These are phyloP conservation scores for Saccostrea glomerata DNA, from an alignment of 1,140 invertebrate genomes.

Conservation along the genomic window DNA sequence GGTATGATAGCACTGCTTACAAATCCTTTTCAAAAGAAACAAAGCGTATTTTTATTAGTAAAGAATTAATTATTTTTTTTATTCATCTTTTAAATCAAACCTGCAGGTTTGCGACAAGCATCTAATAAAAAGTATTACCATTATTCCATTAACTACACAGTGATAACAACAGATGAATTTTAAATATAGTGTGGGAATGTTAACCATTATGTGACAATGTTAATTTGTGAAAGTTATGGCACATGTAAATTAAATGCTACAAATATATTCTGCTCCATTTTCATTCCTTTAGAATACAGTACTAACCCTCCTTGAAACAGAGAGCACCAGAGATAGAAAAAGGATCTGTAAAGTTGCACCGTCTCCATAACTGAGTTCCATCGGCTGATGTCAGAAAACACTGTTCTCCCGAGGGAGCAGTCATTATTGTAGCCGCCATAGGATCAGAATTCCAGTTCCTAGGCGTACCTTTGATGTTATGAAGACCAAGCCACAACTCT, in stretches of 20 bases:
- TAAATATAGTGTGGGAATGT: too few species aligned
- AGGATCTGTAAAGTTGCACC: not conserved
- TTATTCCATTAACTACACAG: too few species aligned
- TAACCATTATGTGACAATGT: too few species aligned
- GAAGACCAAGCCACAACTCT: not conserved
- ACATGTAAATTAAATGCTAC: too few species aligned
- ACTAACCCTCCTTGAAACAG: not conserved
- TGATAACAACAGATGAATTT: too few species aligned
- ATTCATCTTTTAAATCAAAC: not conserved
- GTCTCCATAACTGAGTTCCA: not conserved
- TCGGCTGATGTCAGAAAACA: not conserved
- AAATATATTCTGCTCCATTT: too few species aligned
- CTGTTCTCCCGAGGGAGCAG: not conserved
- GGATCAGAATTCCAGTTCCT: not conserved
- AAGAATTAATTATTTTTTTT: too few species aligned
- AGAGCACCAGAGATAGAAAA: not conserved
- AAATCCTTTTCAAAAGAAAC: not conserved
- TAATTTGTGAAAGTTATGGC: too few species aligned
- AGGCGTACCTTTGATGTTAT: not conserved
- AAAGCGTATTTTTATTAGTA: not conserved
- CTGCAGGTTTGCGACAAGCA: too few species aligned
- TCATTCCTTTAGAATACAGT: not conserved
- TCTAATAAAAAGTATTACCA: too few species aligned
- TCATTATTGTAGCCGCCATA: not conserved
- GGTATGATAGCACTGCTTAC: not conserved